phyloP scores from a whole-genome alignment of 2,888 invertebrate genomes.

The Caradrina clavipalpis region DNA sequence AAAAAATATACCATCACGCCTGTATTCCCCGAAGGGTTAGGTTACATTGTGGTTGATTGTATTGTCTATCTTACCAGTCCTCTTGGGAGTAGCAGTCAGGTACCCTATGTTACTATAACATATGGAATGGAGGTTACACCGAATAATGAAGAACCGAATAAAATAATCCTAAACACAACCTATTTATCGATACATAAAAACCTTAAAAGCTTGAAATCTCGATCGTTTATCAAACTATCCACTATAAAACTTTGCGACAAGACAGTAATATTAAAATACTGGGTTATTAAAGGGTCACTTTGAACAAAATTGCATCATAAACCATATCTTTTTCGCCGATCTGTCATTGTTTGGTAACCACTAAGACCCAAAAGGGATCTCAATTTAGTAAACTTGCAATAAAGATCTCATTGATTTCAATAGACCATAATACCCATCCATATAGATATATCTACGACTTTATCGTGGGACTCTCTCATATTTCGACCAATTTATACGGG shows the following conservation, averaged over 20 bases:
- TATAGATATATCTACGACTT: slow-evolving; percentile 83
- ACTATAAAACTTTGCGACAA: background rate
- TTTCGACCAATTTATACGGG: slow-evolving; percentile 84
- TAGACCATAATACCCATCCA: slow-evolving; percentile 82
- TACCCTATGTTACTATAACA: background rate
- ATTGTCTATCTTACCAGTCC: background rate
- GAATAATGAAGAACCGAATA: background rate
- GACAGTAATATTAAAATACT: background rate
- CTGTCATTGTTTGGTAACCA: slow-evolving; percentile 48
- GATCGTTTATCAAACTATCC: too few species aligned
- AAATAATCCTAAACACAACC: background rate
- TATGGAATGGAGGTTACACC: background rate
- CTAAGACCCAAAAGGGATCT: slow-evolving; percentile 66
- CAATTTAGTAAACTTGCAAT: slow-evolving; percentile 84
- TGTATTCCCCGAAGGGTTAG: too few species aligned
- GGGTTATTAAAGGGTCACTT: slow-evolving; percentile 3
- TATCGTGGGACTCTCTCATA: slow-evolving; percentile 81
- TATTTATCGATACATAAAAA: background rate
- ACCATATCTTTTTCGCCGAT: slow-evolving; percentile 30
- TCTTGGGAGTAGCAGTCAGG: too few species aligned
- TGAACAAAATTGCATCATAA: slow-evolving; percentile 22
- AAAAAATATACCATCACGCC: too few species aligned
- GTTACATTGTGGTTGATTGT: too few species aligned
- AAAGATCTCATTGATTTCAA: slow-evolving; percentile 87
- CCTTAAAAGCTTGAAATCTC: background rate